Base-by-base conservation (phyloP, 2,113 vertebrate species). In the sheep (Ovis aries) region DNA sequence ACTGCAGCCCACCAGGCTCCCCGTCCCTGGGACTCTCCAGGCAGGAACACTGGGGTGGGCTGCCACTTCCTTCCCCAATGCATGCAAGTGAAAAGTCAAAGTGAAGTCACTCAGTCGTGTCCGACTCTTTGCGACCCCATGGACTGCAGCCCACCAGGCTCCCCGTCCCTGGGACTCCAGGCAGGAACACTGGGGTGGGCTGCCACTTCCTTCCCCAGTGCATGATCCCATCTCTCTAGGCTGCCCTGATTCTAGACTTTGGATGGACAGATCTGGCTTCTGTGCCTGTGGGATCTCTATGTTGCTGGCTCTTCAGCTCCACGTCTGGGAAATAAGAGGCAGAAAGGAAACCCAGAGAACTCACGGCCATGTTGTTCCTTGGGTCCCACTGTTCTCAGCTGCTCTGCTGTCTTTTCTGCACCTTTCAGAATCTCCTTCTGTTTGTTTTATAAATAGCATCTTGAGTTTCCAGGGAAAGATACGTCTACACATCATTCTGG, bases 61-160 rank as follows among this genome's bases (percentile, higher is more conserved):
- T 6, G 59, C 59, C 59, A 60, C 7, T 6, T 6, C 59, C 59
- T 14, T 31, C 59, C 31, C 13, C 59, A 31, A 0, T 6, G 59
- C 13, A 6, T 6, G 59, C 36, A 36, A 36, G 36, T 36, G 36
- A 36, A 36, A 36, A 36, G 36, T 36, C 36, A 36, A 36, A 36
- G 36, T 36, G 36, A 36, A 36, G 36, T 36, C 36, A 36, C 36
- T 12, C 57, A 60, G 27, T 3, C 12, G 0, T 29, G 2, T 0
- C 59, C 1, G 1, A 29, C 21, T 29, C 27, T 13, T 2, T 29
- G 25, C 1, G 1, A 6, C 59, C 27, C 12, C 59, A 60, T 6
- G 10, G 59, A 29, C 0, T 1, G 59, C 8, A 29, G 59, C 59
- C 59, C 59, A 14, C 59, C 59, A 60, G 27, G 59, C 25, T 60